These are phyloP conservation scores for Spodoptera exigua DNA, from an alignment of 2,888 invertebrate species.

Conservation along the genomic window DNA sequence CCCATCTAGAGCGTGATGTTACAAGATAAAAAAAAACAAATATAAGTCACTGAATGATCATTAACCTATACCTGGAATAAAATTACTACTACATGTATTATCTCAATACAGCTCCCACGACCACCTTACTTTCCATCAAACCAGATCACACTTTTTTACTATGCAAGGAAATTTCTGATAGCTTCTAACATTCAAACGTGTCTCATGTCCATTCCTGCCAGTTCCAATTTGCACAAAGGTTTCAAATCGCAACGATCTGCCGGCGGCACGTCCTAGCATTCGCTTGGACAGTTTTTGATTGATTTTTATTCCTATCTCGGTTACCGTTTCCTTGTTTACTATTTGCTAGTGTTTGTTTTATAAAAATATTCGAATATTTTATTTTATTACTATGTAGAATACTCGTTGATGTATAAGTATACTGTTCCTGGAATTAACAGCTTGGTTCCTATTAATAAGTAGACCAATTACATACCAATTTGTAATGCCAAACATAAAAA, in stretches of 20 bases:
- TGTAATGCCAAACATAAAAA: too few species aligned
- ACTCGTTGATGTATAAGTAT: conserved; percentile 23
- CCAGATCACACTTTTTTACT: too few species aligned
- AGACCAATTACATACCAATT: too few species aligned
- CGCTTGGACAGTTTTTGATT: conserved; percentile 51
- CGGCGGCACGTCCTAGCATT: conserved; percentile 39
- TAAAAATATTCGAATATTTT: conserved; percentile 25
- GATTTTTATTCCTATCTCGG: conserved; percentile 43
- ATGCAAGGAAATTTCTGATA: conserved; percentile 18
- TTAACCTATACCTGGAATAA: too few species aligned
- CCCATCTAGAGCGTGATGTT: too few species aligned
- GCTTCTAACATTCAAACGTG: conserved; percentile 31
- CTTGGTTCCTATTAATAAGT: too few species aligned
- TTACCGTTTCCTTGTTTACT: conserved; percentile 41
- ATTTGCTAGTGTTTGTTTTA: conserved; percentile 34
- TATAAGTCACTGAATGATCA: too few species aligned
- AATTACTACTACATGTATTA: too few species aligned
- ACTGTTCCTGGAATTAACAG: too few species aligned
- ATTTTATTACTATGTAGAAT: conserved; percentile 3
- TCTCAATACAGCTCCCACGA: too few species aligned
- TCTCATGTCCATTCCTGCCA: conserved; percentile 25
- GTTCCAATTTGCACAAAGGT: conserved; percentile 69
- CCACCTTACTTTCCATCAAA: too few species aligned
- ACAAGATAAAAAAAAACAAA: too few species aligned
- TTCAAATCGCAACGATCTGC: conserved; percentile 55